These are phyloP conservation scores for Drosophila saltans DNA, from an alignment of 1,140 invertebrate species.

Conservation along the genomic window DNA sequence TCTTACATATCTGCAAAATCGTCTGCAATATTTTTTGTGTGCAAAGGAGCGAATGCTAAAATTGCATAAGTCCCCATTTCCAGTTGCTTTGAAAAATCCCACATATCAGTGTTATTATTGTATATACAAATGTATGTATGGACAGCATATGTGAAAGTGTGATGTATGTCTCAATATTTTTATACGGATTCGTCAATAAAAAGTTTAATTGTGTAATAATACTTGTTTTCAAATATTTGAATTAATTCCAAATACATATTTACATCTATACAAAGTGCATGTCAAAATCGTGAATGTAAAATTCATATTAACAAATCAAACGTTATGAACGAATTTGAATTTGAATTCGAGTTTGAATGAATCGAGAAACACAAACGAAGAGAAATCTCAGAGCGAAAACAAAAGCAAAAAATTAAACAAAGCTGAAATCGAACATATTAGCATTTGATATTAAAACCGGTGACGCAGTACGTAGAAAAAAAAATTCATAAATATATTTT, in stretches of 20 bases:
- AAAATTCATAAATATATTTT: background rate
- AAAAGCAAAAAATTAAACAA: background rate
- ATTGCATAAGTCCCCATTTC: constrained; percentile 12
- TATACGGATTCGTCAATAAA: background rate
- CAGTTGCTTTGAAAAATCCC: constrained; percentile 23
- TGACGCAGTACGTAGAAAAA: constrained; percentile 2
- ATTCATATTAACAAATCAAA: constrained; percentile 15
- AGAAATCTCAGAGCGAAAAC: constrained; percentile 5
- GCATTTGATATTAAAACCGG: background rate
- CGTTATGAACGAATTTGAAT: constrained; percentile 10
- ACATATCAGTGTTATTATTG: constrained; percentile 5
- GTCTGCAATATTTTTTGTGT: constrained; percentile 4
- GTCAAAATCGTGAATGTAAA: constrained; percentile 1
- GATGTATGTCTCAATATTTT: background rate
- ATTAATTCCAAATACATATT: constrained; percentile 8
- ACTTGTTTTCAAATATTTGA: background rate
- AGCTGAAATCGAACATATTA: background rate
- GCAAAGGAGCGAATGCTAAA: background rate
- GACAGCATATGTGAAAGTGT: background rate
- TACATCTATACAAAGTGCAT: background rate
- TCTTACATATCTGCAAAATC: background rate
- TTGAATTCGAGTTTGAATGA: constrained; percentile 1
- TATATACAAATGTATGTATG: constrained; percentile 6
- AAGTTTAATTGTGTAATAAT: constrained; percentile 3
- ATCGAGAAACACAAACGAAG: constrained; percentile 6